Percentiles rank a stretch among this genome's conserved stretches.
These are phyloP conservation scores for Arctocebus calabarensis DNA, from an alignment of 2,797 vertebrate species.

Conservation along the genomic window DNA sequence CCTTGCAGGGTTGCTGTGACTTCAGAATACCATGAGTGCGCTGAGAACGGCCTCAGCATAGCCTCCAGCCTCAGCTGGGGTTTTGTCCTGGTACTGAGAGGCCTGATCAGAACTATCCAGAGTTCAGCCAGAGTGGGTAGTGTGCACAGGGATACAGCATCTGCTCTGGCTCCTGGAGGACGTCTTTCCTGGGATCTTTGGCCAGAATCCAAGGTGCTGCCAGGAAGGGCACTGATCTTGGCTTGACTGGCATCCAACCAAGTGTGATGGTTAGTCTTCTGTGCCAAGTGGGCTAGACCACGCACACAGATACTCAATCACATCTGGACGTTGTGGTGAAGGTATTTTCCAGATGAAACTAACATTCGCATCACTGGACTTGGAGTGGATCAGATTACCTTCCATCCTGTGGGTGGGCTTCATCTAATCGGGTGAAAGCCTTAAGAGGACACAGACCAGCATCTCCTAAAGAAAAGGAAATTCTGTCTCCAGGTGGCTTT, in stretches of 20 bases:
- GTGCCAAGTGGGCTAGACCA: background rate
- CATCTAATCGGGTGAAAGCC: background rate
- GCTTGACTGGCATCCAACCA: background rate
- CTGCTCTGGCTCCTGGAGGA: background rate
- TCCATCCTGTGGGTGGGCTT: background rate
- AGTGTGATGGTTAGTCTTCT: background rate
- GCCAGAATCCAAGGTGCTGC: background rate
- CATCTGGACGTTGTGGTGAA: background rate
- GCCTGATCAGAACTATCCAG: background rate
- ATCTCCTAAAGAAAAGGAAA: background rate
- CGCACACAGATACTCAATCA: background rate
- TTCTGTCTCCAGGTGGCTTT: background rate
- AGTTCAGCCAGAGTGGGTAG: background rate
- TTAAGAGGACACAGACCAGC: background rate
- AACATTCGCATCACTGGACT: background rate
- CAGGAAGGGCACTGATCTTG: background rate
- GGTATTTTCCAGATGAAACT: background rate
- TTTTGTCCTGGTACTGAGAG: background rate
- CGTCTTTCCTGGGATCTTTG: background rate
- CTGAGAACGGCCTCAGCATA: background rate
- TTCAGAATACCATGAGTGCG: constrained; percentile 64
- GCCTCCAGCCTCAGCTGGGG: background rate
- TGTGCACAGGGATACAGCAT: background rate
- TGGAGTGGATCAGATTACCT: background rate
- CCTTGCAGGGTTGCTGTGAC: constrained; percentile 55